Evolutionary conservation across 2,888 invertebrate genomes (phyloP).

Genomic region (Tetheella fluctuosa): DNA sequence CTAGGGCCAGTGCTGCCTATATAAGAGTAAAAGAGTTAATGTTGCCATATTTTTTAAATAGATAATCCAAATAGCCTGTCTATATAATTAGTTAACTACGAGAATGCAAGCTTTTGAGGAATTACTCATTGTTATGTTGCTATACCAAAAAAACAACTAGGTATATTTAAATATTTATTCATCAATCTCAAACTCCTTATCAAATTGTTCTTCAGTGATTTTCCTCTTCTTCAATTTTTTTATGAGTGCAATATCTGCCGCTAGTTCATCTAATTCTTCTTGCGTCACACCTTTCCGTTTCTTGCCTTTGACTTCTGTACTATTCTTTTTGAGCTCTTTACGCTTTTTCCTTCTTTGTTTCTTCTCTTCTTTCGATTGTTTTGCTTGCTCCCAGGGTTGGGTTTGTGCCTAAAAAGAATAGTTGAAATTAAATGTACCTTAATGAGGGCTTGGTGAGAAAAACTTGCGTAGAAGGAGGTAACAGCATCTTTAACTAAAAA

Average conservation of each 20-base stretch:
- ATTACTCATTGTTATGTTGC: too few relatives aligned
- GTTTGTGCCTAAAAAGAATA: conserved; percentile 74
- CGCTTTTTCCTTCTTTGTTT: conserved; percentile 85
- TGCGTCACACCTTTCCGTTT: conserved; percentile 82
- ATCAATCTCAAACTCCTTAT: conserved; percentile 84
- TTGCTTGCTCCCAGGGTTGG: conserved; percentile 91
- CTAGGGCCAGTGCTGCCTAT: too few relatives aligned
- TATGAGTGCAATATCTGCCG: conserved; percentile 91
- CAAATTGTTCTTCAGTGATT: conserved; percentile 87
- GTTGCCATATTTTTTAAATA: too few relatives aligned
- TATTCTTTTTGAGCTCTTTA: conserved; percentile 82
- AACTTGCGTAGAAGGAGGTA: not conserved
- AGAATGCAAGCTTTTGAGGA: too few relatives aligned
- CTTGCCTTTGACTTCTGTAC: conserved; percentile 72
- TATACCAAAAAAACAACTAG: conserved; percentile 14
- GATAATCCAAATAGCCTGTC: too few relatives aligned
- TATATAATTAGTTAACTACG: too few relatives aligned
- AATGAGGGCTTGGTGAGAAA: not conserved
- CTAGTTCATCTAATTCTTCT: conserved; percentile 90
- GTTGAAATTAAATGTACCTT: conserved; percentile 20
- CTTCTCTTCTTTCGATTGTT: conserved; percentile 87
- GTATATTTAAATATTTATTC: conserved; percentile 42
- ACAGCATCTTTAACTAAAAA: too few relatives aligned
- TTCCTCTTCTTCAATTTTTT: conserved; percentile 95
- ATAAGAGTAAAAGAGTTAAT: too few relatives aligned